Evolutionary conservation across 2,113 vertebrate genomes (phyloP).

Genomic region (Ptyas mucosa): DNA sequence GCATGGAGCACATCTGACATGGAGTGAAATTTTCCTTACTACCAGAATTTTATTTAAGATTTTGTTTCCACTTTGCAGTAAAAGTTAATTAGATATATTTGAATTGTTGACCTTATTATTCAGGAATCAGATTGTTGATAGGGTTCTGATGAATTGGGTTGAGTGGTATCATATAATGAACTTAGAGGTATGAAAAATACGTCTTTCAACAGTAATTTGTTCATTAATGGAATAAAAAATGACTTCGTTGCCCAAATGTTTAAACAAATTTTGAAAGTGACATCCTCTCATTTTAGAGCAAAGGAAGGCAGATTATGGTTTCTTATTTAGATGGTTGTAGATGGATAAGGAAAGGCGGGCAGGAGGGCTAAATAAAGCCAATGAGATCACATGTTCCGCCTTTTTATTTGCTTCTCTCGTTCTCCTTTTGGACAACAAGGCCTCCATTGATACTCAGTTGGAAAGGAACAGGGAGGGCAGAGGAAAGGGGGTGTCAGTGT

Average conservation of each 20-base stretch:
- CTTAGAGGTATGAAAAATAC: too few relatives aligned
- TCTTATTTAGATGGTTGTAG: constrained; percentile 61
- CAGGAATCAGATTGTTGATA: not conserved
- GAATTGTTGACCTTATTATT: not conserved
- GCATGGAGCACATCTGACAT: not conserved
- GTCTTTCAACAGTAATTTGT: not conserved
- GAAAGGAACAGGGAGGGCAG: constrained; percentile 33
- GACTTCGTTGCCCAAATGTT: not conserved
- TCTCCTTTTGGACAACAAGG: constrained; percentile 70
- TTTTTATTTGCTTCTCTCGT: constrained; percentile 69
- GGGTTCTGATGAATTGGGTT: not conserved
- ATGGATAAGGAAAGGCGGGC: constrained; percentile 62
- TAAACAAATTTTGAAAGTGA: not conserved
- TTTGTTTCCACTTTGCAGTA: constrained; percentile 6
- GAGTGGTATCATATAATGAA: not conserved
- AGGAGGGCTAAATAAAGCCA: constrained; percentile 68
- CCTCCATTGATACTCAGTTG: constrained; percentile 61
- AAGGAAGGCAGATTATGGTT: constrained; percentile 44
- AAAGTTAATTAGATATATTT: constrained; percentile 25
- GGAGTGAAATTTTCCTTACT: not conserved
- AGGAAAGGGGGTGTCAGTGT: constrained; percentile 54
- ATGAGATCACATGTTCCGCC: constrained; percentile 72
- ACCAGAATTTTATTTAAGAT: not conserved
- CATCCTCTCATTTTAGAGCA: constrained; percentile 44
- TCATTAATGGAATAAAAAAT: not conserved